Base-by-base conservation (phyloP, 2,888 invertebrate species). In the Apodemia mormo region DNA sequence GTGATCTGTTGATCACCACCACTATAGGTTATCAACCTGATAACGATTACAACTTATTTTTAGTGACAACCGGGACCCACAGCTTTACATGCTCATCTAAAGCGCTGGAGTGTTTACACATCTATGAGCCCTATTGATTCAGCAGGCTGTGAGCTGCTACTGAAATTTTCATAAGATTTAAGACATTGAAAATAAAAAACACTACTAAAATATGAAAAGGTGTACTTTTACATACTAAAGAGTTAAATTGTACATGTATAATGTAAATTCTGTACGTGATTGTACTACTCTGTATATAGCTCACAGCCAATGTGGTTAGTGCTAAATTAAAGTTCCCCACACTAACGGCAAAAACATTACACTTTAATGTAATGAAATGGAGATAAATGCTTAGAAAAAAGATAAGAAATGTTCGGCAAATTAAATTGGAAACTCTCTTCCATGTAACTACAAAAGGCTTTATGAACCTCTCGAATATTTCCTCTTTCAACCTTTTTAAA, bases 361-460 rank as follows among this genome's bases (percentile, higher is more conserved):
- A 84, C 83, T 84, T 80, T 79, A 85, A 87, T 86, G 87, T 90
- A 89, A 91, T 89, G 89, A 89, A 90, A 88, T 83, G 82, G 82
- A 86, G 88, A 90, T 90, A 90, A 92, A 90, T 86, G 86, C 85
- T 81, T 82, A 83, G 77, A 87, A 88, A 89, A 87, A 87, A 86
- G 85, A 89, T 88, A 87, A 85, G 84, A 80, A 88, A 83, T 88
- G 87, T 88, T 86, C 85, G 85, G 88, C 90, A 90, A 91, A 92
- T 91, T 90, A 90, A 91, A 92, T 90, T 88, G 89, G 85, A 88
- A 89, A 87, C 84, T 86, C 82, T 79, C 81, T 83, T 80, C 77
- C 76, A 72, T 76, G 72, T 71, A 68, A 40, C 52, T 22, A 45
- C 14, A 68, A 75, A 79, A 78, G 65, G 77, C 70, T 80, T 40